Evolutionary conservation across 2,888 invertebrate genomes (phyloP), one percentile per base, ranked within the genome.

Genomic region (Cyclophora albipunctata): DNA sequence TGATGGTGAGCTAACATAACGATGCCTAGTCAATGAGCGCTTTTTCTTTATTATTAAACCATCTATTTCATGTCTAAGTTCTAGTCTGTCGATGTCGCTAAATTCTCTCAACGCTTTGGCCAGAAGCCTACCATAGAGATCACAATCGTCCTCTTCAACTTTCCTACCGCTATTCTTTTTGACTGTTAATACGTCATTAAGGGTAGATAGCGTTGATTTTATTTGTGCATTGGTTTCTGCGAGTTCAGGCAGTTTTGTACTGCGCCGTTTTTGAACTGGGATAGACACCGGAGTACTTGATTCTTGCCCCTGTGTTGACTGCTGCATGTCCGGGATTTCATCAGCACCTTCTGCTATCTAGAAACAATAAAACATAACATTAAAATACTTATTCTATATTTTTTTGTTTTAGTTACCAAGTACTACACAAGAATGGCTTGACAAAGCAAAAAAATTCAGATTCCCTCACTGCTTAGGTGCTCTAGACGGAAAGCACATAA

Each of bases 31-130:
- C 45, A 51, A 50, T 47, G 49, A 42, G 44, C 48, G 7, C 45
- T 51, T 47, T 1, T 20, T 20, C 20, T 50, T 64, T 5, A 64
- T 51, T 44, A 64, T 46, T 42, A 63, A 41, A 5, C 59, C 61
- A 34, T 63, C 63, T 5, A 63, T 45, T 45, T 64, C 60, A 47
- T 62, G 60, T 63, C 63, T 64, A n/a, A 64, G 59, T 51, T 62
- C 60, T 55, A 57, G 60, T 20, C 62, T 51, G 46, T 62, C 60
- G 42, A 48, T 53, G 7, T 59, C 62, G 34, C 64, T 57, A 49
- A 55, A 64, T 54, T 59, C 53, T 48, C 60, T 56, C 6, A 64
- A 44, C 47, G 59, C 58, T 40, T 58, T 62, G 45, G 64, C 64
- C 46, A 64, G 35, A 34, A 62, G 45, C 47, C 56, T 60, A 5